These are phyloP conservation scores for Grallaria varia DNA, from an alignment of 2,113 vertebrate genomes.

Conservation along the genomic window DNA sequence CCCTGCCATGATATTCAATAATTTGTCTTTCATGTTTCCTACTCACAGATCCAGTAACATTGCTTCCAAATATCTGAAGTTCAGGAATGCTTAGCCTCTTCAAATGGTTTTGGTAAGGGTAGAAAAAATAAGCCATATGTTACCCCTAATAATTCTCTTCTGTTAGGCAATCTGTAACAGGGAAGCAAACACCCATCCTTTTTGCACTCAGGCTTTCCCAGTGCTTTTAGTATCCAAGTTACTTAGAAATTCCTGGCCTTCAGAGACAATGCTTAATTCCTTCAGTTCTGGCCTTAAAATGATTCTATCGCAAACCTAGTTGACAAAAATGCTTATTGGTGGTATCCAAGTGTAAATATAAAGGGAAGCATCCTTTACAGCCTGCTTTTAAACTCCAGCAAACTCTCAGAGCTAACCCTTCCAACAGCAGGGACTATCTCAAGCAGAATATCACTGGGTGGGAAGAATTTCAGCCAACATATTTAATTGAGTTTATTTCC, in stretches of 20 bases:
- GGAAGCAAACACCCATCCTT: not conserved
- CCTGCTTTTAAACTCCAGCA: conserved; percentile 13
- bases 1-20: not conserved
- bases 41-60: not conserved
- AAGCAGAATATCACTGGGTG: conserved; percentile 11
- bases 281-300: not conserved
- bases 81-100: not conserved
- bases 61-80: not conserved
- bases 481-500: conserved; percentile 52
- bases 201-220: not conserved
- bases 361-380: not conserved
- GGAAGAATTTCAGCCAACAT: conserved; percentile 41
- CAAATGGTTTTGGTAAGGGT: not conserved
- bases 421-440: conserved; percentile 17
- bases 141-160: not conserved
- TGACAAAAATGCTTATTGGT: not conserved
- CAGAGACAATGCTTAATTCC: not conserved
- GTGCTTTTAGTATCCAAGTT: not conserved
- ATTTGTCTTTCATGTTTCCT: not conserved
- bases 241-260: not conserved
- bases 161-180: not conserved
- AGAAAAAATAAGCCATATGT: not conserved
- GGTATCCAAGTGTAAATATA: not conserved
- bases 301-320: not conserved
- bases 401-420: not conserved